Percentiles rank a stretch among this genome's conserved stretches.
phyloP scores from a whole-genome alignment of 2,797 vertebrate species.

The Lutjanus argentimaculatus region DNA sequence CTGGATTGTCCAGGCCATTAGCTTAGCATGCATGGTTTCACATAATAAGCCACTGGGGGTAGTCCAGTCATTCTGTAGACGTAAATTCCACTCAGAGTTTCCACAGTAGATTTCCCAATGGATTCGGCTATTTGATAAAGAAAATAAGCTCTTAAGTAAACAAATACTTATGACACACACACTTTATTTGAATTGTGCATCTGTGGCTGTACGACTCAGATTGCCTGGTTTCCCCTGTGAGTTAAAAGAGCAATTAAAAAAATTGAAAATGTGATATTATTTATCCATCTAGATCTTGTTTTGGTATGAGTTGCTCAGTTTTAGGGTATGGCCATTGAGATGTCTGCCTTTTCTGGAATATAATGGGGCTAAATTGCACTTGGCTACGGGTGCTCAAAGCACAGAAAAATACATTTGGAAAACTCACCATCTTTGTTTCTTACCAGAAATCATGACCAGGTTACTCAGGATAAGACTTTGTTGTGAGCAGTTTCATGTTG shows the following conservation, averaged over 20 bases:
- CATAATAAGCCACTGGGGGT: background rate
- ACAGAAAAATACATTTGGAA: no score
- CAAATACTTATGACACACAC: background rate
- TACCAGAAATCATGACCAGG: no score
- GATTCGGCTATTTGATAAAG: background rate
- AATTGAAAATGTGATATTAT: no score
- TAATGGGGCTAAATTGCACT: no score
- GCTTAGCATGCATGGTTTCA: slow-evolving; percentile 3
- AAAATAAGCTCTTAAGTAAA: background rate
- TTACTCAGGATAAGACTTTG: no score
- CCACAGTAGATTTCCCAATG: slow-evolving; percentile 20
- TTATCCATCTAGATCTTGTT: no score
- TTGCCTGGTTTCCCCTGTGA: background rate
- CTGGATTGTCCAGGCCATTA: background rate
- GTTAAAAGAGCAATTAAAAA: background rate
- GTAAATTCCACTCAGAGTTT: slow-evolving; percentile 23
- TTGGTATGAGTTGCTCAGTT: no score
- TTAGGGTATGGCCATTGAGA: no score
- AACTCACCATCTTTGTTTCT: no score
- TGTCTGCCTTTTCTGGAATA: no score
- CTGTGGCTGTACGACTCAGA: background rate
- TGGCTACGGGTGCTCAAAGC: no score
- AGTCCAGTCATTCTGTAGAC: background rate
- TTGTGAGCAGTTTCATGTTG: no score
- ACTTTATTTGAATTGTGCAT: background rate